Evolutionary conservation across 2,797 vertebrate species (phyloP).

Genomic region (Hyperoplus lanceolatus): DNA sequence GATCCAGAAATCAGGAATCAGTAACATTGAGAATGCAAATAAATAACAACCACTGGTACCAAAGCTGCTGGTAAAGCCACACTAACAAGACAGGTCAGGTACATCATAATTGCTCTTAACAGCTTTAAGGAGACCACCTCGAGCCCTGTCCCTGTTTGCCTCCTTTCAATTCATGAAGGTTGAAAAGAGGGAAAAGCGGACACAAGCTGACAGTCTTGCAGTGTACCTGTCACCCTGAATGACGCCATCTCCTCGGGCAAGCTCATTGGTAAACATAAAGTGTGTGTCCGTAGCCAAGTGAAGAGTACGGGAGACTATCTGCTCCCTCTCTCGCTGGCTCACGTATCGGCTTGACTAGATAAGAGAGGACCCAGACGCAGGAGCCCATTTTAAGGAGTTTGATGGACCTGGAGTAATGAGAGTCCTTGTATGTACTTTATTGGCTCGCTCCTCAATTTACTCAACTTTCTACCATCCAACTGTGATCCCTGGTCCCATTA

Average conservation of each 20-base stretch:
- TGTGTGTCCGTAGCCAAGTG: slow-evolving; percentile 48
- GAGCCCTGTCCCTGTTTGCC: background rate
- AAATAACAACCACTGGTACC: background rate
- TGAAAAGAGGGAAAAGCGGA: slow-evolving; percentile 16
- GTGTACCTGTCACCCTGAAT: slow-evolving; percentile 40
- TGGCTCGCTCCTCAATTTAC: slow-evolving; percentile 35
- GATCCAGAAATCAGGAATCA: background rate
- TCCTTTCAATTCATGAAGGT: slow-evolving; percentile 6
- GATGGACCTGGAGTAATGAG: slow-evolving; percentile 48
- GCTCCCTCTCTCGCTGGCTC: slow-evolving; percentile 39
- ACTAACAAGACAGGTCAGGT: slow-evolving; percentile 32
- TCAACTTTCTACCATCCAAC: slow-evolving; percentile 9
- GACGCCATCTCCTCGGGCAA: slow-evolving; percentile 23
- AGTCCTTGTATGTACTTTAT: slow-evolving; percentile 27
- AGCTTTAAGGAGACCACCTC: background rate
- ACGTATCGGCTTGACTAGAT: slow-evolving; percentile 44
- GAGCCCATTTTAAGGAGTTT: slow-evolving; percentile 34
- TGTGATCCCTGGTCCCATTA: slow-evolving; percentile 5
- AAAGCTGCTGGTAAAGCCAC: background rate
- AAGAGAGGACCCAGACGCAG: slow-evolving; percentile 38
- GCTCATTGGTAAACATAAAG: slow-evolving; percentile 70
- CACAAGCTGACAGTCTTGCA: slow-evolving; percentile 10
- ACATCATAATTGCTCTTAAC: background rate
- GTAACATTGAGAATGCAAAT: no score
- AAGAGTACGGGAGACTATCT: slow-evolving; percentile 59